phyloP scores from a whole-genome alignment of 1,140 invertebrate species.

The Pogonus chalceus region DNA sequence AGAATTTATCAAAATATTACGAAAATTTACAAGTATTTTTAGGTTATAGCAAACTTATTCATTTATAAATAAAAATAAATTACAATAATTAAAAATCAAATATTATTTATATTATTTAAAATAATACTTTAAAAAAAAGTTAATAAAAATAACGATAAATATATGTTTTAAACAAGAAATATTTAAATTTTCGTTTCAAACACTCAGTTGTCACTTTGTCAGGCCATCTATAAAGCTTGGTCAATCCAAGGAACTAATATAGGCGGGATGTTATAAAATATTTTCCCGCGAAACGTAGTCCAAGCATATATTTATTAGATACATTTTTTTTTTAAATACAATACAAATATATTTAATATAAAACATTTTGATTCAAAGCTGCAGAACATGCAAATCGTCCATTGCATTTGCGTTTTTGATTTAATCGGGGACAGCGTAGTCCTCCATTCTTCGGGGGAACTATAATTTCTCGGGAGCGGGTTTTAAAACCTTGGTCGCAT shows the following conservation, averaged over 20 bases:
- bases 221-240: background rate
- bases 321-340: too few relatives aligned
- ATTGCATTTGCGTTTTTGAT: slow-evolving; percentile 40
- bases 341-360: background rate
- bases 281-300: background rate
- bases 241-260: background rate
- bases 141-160: too few relatives aligned
- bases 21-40: too few relatives aligned
- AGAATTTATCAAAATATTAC: too few relatives aligned
- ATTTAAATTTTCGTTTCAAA: too few relatives aligned
- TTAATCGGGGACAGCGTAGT: slow-evolving; percentile 50
- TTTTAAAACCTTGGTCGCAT: slow-evolving; percentile 55
- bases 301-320: background rate
- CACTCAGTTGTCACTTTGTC: background rate
- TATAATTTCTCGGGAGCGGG: slow-evolving; percentile 48
- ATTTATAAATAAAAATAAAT: too few relatives aligned
- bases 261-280: background rate
- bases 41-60: too few relatives aligned
- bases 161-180: too few relatives aligned
- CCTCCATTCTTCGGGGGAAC: slow-evolving; percentile 56
- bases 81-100: too few relatives aligned
- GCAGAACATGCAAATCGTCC: slow-evolving; percentile 15
- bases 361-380: background rate
- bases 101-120: too few relatives aligned
- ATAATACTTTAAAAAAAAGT: too few relatives aligned